Evolutionary conservation across 2,888 invertebrate genomes (phyloP).

Genomic region (Carpatolechia fugitivella): DNA sequence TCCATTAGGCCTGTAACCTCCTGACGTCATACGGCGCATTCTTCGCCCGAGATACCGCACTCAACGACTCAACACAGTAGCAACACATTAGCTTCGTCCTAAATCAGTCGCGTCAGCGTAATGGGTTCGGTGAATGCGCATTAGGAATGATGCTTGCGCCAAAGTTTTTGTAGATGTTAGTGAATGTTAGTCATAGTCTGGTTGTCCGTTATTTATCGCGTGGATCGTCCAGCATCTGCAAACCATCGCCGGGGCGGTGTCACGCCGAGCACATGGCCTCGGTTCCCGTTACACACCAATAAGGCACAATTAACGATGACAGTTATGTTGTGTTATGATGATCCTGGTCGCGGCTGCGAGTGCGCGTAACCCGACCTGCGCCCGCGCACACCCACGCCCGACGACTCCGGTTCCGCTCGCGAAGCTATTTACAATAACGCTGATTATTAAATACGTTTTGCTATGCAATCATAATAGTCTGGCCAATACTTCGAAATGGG

Average conservation of each 20-base stretch:
- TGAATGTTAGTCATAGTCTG: too few species aligned
- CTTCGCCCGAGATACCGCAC: not conserved
- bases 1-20: not conserved
- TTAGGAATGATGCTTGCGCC: not conserved
- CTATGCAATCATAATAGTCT: too few species aligned
- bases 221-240: too few species aligned
- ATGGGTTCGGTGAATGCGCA: not conserved
- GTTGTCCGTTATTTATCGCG: too few species aligned
- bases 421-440: too few species aligned
- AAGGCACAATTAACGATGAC: conserved; percentile 20
- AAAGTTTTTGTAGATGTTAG: too few species aligned
- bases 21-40: conserved; percentile 4
- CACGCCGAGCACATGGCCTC: conserved; percentile 43
- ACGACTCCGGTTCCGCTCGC: too few species aligned
- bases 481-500: too few species aligned
- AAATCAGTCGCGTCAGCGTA: conserved; percentile 1
- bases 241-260: too few species aligned
- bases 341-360: too few species aligned
- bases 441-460: too few species aligned
- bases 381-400: too few species aligned
- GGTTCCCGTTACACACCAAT: conserved; percentile 32
- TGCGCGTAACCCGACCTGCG: not conserved
- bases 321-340: conserved; percentile 16
- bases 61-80: conserved; percentile 6
- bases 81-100: conserved; percentile 1